A percentile compares a stretch with the other conserved stretches of the same genome.
Conservation (phyloP, 64 coral and sea anemone species). For the Stichodactyla mertensii region DNA sequence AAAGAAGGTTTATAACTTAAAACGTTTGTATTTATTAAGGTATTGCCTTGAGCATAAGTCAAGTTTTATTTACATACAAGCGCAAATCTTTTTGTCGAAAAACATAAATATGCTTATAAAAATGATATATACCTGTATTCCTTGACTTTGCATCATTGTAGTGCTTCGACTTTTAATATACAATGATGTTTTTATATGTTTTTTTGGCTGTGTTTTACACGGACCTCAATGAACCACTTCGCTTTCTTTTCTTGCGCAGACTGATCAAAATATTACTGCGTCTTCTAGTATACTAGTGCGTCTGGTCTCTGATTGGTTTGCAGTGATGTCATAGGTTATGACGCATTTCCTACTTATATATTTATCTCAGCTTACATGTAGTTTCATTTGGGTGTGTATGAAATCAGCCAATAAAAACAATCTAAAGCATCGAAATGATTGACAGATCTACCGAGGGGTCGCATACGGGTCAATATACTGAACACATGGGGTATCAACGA, state of each 20-base stretch:
- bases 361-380: not conserved
- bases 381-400: conserved; percentile 7
- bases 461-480: not conserved
- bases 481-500: not conserved
- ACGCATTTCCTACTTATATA: conserved; percentile 1
- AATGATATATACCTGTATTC: not conserved
- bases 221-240: not conserved
- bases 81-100: too few relatives aligned
- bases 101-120: not conserved
- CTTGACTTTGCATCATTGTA: not conserved
- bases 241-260: not conserved
- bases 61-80: not conserved
- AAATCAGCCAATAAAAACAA: not conserved
- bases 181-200: not conserved
- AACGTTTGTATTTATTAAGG: not conserved
- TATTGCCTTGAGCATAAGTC: not conserved
- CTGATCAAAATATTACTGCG: not conserved
- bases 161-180: not conserved
- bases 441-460: not conserved
- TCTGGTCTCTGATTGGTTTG: not conserved
- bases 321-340: conserved; percentile 1
- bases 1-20: not conserved
- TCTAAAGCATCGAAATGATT: not conserved
- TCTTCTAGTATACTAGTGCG: not conserved
- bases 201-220: not conserved